Evolutionary conservation across 2,113 vertebrate genomes (phyloP), one percentile per base, ranked within the genome.

Genomic region (Toxotes chatareus): DNA sequence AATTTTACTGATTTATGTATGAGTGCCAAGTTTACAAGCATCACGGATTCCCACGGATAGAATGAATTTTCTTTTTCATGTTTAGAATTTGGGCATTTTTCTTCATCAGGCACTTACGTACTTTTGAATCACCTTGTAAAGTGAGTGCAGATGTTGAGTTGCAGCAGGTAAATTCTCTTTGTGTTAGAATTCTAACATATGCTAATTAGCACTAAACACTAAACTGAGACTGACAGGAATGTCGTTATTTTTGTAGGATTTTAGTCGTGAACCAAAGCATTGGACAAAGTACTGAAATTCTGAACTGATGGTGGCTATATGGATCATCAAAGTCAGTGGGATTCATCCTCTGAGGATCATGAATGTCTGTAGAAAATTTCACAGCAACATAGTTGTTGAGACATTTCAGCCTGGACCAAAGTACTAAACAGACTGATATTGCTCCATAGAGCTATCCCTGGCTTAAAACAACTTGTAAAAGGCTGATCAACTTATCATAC

Each of bases 31-130:
- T 47, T 72, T 38, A 59, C 0, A 7, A 53, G 49, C 49, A n/a
- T 51, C 49, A 21, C 27, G 27, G 27, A 27, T 38, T 38, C 36
- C 7, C 36, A 38, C 36, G 7, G 46, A 47, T 47, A 47, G 14
- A 17, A 17, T 5, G 16, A 47, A 47, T 17, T 17, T 42, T 42
- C 9, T 42, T 42, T 10, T 10, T 10, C 46, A 51, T 51, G 31
- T 75, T 32, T 5, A 21, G 27, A 23, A 57, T 83, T 49, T 59
- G 42, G 69, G 6, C 13, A 38, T 72, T 85, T 85, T 72, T 82
- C 69, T 57, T 82, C 42, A 87, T 49, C 42, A 31, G 78, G 49
- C 73, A 71, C 53, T 38, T 73, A 44, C 27, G 13, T 13, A 27
- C 27, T 44, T 46, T 23, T 59, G 27, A 73, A 27, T 32, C 5